Base-by-base conservation (phyloP, 2,888 invertebrate species). In the Melitaea athalia region DNA sequence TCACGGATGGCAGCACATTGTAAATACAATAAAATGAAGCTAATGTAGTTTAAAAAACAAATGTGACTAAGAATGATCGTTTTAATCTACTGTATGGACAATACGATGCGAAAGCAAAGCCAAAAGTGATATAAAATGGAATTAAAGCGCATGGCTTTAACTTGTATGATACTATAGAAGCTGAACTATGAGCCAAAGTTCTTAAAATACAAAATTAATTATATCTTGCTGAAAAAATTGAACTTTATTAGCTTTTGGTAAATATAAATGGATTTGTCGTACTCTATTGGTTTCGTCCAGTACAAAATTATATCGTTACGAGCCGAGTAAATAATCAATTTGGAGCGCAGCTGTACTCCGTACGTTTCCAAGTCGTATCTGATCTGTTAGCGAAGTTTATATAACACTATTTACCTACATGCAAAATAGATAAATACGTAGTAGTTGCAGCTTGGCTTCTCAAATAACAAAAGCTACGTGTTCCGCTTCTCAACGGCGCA, bases 401-500 rank as follows among this genome's bases (percentile, higher is more conserved):
- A 53, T 64, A 64, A 71, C 63, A 74, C 73, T 73, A 73, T 74
- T 73, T 74, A 70, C 71, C 62, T 65, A 60, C 65, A 74, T 74
- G 74, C 73, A 74, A 72, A 74, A 70, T 49, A 70, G 60, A 73
- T 74, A 71, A 72, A 73, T 72, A 69, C 68, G 65, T 69, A 69
- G 70, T 61, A 62, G 70, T 66, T 70, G 72, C 68, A 70, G 43
- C 57, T 57, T 49, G 42, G 68, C 49, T 64, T 59, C 66, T 55
- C 70, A 68, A 74, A 74, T 73, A 74, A 74, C 74, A 73, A 72
- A 73, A 64, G 71, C 52, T 70, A 75, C 75, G 73, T 76, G 76
- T 69, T 53, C 53, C 15, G 75, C 69, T 55, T 76, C 59, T 63
- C 73, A 74, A 71, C 72, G 50, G 64, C 59, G 59, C 59, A 60